Percentiles rank a stretch among this genome's conserved stretches.
phyloP scores from a whole-genome alignment of 1,140 invertebrate species.

The Drosophila asahinai region DNA sequence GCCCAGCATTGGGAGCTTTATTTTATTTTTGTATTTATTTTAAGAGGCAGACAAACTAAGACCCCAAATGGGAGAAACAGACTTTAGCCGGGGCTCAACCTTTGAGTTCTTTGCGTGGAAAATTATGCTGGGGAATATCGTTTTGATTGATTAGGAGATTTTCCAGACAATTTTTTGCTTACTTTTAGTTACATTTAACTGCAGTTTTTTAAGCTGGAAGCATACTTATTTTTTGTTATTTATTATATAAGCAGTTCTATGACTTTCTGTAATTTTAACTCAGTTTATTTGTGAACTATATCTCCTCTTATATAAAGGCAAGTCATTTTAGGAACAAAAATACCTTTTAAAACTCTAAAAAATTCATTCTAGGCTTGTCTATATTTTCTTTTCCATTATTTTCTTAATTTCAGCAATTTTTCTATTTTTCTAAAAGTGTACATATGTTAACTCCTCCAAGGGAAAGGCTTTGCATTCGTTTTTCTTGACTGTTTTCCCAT shows the following conservation, averaged over 20 bases:
- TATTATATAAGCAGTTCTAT: too few relatives aligned
- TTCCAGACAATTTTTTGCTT: background rate
- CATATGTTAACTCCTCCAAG: background rate
- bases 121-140: background rate
- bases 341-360: too few relatives aligned
- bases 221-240: too few relatives aligned
- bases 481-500: conserved; percentile 12
- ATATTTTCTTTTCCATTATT: background rate
- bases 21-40: background rate
- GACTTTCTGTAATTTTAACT: too few relatives aligned
- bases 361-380: background rate
- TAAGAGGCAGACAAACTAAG: background rate
- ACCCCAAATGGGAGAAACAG: too few relatives aligned
- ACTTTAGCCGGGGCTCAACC: background rate
- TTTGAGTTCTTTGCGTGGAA: conserved; percentile 12
- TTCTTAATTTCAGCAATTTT: rapidly evolving
- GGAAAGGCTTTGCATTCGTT: background rate
- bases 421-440: background rate
- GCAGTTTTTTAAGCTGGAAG: too few relatives aligned
- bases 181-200: too few relatives aligned
- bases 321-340: too few relatives aligned
- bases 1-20: background rate
- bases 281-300: too few relatives aligned
- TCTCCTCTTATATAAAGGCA: too few relatives aligned
- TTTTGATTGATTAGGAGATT: conserved; percentile 4